A percentile compares a stretch with the other conserved stretches of the same genome.
phyloP scores from a whole-genome alignment of 2,113 vertebrate genomes.

The Amphiprion ocellaris region DNA sequence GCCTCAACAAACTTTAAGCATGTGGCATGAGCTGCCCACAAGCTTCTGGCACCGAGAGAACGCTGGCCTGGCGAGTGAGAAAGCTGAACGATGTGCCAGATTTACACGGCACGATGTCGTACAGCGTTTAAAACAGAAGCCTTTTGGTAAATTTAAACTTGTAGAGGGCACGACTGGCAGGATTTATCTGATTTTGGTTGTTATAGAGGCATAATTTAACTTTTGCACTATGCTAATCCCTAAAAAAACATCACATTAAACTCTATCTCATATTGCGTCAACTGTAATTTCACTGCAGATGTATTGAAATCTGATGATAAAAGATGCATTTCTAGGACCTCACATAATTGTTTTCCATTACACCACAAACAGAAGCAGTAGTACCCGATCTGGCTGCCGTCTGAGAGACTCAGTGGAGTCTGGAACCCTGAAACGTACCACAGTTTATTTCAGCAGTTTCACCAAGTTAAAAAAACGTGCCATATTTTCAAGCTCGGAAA shows the following conservation, averaged over 20 bases:
- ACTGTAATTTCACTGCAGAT: neutral
- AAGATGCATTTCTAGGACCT: neutral
- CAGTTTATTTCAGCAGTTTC: constrained; percentile 10
- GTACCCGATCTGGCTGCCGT: neutral
- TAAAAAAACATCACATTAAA: neutral
- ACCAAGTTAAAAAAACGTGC: neutral
- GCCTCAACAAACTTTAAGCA: too few relatives aligned
- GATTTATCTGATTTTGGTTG: too few relatives aligned
- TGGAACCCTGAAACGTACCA: neutral
- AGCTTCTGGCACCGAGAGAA: too few relatives aligned
- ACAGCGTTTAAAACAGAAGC: too few relatives aligned
- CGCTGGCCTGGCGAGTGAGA: too few relatives aligned
- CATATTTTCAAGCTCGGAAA: constrained; percentile 36
- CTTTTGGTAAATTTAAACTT: too few relatives aligned
- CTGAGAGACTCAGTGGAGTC: neutral
- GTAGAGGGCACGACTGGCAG: too few relatives aligned
- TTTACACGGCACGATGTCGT: too few relatives aligned
- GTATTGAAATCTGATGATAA: constrained; percentile 3
- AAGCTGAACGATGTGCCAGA: too few relatives aligned
- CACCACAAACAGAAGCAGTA: neutral
- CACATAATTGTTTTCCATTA: neutral
- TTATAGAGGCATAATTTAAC: neutral
- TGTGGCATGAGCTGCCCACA: too few relatives aligned
- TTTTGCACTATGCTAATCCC: too few relatives aligned
- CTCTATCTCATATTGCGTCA: neutral